Conservation (phyloP, 30 jellyfish, hydroid and myxozoan species). For the Clytia hemisphaerica region DNA sequence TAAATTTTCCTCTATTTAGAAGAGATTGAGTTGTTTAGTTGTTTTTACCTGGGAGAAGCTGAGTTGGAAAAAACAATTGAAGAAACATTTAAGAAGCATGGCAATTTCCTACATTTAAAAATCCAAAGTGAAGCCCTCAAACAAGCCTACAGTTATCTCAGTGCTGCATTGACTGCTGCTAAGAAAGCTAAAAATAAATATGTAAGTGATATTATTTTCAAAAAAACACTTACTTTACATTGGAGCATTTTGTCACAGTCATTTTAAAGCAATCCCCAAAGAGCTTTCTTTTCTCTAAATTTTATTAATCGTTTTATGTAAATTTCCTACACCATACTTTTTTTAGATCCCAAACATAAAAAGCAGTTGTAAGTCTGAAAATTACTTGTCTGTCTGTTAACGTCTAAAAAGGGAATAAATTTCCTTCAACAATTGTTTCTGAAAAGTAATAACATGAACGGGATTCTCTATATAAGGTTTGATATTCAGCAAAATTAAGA, state of each 20-base stretch:
- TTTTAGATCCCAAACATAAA: too few species aligned
- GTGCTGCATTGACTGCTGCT: slow-evolving; percentile 10
- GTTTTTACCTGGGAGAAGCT: slow-evolving; percentile 45
- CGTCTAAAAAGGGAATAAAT: too few species aligned
- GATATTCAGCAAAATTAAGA: too few species aligned
- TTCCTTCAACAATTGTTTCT: too few species aligned
- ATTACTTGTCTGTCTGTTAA: too few species aligned
- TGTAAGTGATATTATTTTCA: slow-evolving; percentile 3
- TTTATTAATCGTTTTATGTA: neutral
- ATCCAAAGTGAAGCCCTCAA: neutral
- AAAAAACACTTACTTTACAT: too few species aligned
- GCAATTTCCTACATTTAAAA: too few species aligned
- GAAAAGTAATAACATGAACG: too few species aligned
- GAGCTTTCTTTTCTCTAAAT: neutral
- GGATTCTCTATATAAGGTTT: too few species aligned
- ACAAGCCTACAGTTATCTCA: slow-evolving; percentile 19
- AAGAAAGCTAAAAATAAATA: slow-evolving; percentile 15
- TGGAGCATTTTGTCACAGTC: too few species aligned
- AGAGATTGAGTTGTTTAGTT: slow-evolving; percentile 36
- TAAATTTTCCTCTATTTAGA: slow-evolving; percentile 11
- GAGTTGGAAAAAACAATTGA: slow-evolving; percentile 26
- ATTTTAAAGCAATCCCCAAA: too few species aligned
- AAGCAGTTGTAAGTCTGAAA: too few species aligned
- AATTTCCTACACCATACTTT: neutral
- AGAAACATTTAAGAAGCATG: neutral